A percentile compares a stretch with the other conserved stretches of the same genome.
Evolutionary conservation across 2,797 vertebrate genomes (phyloP).

Genomic region (Muraenolepis orangiensis): DNA sequence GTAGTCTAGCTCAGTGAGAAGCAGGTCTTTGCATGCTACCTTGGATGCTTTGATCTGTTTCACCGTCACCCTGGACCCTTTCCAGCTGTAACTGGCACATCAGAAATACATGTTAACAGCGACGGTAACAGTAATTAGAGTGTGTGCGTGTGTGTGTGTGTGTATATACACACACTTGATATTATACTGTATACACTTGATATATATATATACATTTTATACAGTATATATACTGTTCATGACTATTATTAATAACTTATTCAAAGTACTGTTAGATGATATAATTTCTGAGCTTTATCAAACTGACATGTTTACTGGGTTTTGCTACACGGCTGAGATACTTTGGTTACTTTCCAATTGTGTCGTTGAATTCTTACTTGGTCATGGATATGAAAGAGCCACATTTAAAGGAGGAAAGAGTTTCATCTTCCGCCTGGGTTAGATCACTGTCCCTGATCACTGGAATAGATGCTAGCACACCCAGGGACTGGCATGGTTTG

Average conservation of each 20-base stretch:
- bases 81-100: conserved; percentile 75
- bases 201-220: too few species aligned
- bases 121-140: not conserved
- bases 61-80: conserved; percentile 80
- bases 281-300: not conserved
- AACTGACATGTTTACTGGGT: not conserved
- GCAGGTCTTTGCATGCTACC: conserved; percentile 67
- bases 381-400: conserved; percentile 79
- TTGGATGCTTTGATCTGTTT: conserved; percentile 70
- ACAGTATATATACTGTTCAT: too few species aligned
- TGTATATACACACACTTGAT: too few species aligned
- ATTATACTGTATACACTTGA: too few species aligned
- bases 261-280: not conserved
- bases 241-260: too few species aligned
- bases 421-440: conserved; percentile 74
- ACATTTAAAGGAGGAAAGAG: conserved; percentile 69
- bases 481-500: conserved; percentile 51
- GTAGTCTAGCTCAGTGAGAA: conserved; percentile 78
- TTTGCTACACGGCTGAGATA: not conserved
- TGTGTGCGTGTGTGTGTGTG: too few species aligned
- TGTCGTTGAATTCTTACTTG: conserved; percentile 56
- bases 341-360: not conserved
- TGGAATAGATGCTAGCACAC: conserved; percentile 74
- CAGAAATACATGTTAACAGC: not conserved
- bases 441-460: conserved; percentile 76